Conservation (phyloP, 2,888 invertebrate genomes). For the Andrena hattorfiana region DNA sequence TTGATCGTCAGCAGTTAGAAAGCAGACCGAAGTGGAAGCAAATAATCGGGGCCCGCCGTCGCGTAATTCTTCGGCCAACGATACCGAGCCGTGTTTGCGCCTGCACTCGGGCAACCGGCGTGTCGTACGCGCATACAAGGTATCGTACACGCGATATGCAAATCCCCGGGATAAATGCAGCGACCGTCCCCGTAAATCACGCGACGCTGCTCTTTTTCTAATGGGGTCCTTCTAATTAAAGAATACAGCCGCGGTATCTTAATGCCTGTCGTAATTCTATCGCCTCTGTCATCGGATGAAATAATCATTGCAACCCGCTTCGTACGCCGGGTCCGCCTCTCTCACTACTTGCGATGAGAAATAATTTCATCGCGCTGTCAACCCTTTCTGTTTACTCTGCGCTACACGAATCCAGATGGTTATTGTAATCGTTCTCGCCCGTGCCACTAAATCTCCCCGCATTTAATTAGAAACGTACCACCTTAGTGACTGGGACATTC, state of each 20-base stretch:
- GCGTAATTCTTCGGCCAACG: slow-evolving; percentile 42
- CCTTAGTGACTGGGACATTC: slow-evolving; percentile 1
- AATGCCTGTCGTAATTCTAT: slow-evolving; percentile 44
- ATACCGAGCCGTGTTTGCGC: slow-evolving; percentile 31
- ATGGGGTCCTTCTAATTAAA: slow-evolving; percentile 72
- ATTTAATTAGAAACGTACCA: slow-evolving; percentile 37
- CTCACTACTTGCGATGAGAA: slow-evolving; percentile 55
- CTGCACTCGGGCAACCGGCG: slow-evolving; percentile 47
- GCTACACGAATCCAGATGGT: slow-evolving; percentile 4
- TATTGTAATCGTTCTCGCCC: slow-evolving; percentile 22
- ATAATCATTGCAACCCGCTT: background rate
- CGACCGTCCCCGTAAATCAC: slow-evolving; percentile 73
- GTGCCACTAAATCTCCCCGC: background rate
- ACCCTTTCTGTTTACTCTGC: background rate
- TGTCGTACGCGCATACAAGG: slow-evolving; percentile 21
- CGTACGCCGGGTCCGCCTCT: slow-evolving; percentile 6
- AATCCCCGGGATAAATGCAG: slow-evolving; percentile 75
- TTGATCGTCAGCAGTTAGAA: slow-evolving; percentile 51
- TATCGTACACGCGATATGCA: slow-evolving; percentile 78
- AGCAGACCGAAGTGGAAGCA: slow-evolving; percentile 6
- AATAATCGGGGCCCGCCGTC: slow-evolving; percentile 34
- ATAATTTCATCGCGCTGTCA: slow-evolving; percentile 1
- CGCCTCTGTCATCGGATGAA: slow-evolving; percentile 32
- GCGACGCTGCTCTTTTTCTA: slow-evolving; percentile 62
- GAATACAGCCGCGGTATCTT: slow-evolving; percentile 56